Conservation (phyloP, 2,797 vertebrate genomes). For the Rhincodon typus region DNA sequence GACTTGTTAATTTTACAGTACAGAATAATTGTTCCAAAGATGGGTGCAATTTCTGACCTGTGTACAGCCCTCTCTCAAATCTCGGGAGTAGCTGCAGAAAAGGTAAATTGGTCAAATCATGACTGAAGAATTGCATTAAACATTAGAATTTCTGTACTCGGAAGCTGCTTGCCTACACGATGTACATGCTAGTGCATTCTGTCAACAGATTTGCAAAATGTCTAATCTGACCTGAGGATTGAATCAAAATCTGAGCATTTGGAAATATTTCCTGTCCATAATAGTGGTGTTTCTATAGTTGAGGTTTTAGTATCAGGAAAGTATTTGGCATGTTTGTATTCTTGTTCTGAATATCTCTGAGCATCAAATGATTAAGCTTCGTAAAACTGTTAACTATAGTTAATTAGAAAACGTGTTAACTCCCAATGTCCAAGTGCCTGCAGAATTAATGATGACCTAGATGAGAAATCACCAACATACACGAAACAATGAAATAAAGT, state of each 20-base stretch:
- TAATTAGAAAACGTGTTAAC: neutral
- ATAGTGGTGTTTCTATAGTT: neutral
- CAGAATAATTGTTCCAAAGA: conserved; percentile 81
- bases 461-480: neutral
- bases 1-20: conserved; percentile 58
- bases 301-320: neutral
- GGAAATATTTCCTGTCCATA: neutral
- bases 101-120: conserved; percentile 59
- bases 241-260: neutral
- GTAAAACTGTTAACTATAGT: neutral
- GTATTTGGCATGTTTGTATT: neutral
- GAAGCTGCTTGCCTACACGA: neutral
- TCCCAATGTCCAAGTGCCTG: neutral
- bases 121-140: neutral
- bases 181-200: neutral
- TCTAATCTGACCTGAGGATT: neutral
- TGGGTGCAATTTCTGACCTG: conserved; percentile 79
- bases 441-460: neutral
- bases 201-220: neutral
- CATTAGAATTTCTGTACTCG: neutral
- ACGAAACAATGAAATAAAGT: neutral
- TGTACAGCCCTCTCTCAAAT: conserved; percentile 80
- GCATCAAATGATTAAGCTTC: neutral
- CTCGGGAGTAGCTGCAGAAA: conserved; percentile 77
- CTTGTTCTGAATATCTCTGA: neutral